Percentiles rank a stretch among this genome's conserved stretches.
Conservation (phyloP, 2,888 invertebrate species). For the Hirtodrosophila alboralis region DNA sequence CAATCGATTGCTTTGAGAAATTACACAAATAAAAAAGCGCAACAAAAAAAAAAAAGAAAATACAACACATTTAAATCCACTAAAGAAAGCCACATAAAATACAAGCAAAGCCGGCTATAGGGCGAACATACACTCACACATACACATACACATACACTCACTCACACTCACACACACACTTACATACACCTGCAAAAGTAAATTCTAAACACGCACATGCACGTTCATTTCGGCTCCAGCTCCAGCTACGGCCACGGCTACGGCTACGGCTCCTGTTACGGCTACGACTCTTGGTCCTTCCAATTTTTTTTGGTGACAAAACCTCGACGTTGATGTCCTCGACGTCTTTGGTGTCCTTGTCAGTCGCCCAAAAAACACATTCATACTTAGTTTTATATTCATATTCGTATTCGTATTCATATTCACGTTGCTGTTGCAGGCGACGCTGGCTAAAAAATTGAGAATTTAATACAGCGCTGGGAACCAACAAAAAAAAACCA, state of each 20-base stretch:
- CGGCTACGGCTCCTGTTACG: constrained; percentile 5
- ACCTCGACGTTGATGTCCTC: constrained; percentile 32
- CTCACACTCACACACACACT: constrained; percentile 1
- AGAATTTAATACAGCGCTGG: constrained; percentile 41
- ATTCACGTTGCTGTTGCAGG: constrained; percentile 30
- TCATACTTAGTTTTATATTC: constrained; percentile 1
- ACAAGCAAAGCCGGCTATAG: constrained; percentile 41
- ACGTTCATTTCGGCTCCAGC: constrained; percentile 35
- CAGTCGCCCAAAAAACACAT: constrained; percentile 8
- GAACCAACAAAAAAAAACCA: constrained; percentile 40
- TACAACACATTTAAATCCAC: constrained; percentile 42
- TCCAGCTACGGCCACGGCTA: constrained; percentile 13
- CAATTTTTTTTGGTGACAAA: constrained; percentile 25
- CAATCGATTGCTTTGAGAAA: constrained; percentile 46
- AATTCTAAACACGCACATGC: constrained; percentile 33
- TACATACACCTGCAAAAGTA: neutral
- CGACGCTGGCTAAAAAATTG: constrained; percentile 41
- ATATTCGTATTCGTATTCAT: constrained; percentile 21
- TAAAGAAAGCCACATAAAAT: constrained; percentile 35
- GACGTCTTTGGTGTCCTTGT: constrained; percentile 39
- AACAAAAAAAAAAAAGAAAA: constrained; percentile 37
- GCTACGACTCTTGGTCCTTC: constrained; percentile 24
- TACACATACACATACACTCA: constrained; percentile 2
- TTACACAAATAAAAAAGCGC: constrained; percentile 28
- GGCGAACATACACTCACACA: constrained; percentile 5